Evolutionary conservation across 2,113 vertebrate genomes (phyloP).

Genomic region (Tautogolabrus adspersus): DNA sequence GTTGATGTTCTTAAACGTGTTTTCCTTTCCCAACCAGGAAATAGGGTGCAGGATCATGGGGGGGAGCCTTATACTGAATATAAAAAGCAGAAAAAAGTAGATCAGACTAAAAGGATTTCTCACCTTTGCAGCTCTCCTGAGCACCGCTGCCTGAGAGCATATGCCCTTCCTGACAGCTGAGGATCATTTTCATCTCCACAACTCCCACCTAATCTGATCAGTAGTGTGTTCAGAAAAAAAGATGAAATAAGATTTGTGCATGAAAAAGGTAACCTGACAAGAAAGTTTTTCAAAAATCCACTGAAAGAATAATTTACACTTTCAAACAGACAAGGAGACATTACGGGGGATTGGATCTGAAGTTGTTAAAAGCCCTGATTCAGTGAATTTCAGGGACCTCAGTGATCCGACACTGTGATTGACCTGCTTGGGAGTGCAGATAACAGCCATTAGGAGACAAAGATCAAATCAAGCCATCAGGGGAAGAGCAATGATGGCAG

Average conservation of each 20-base stretch:
- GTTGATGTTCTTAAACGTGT: slow-evolving; percentile 43
- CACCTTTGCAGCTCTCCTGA: slow-evolving; percentile 18
- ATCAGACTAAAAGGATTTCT: slow-evolving; percentile 29
- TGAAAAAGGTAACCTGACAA: slow-evolving; percentile 3
- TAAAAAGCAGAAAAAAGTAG: slow-evolving; percentile 21
- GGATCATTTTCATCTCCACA: slow-evolving; percentile 35
- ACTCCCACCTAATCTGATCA: slow-evolving; percentile 51
- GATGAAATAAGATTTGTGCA: slow-evolving; percentile 38
- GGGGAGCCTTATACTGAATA: slow-evolving; percentile 26
- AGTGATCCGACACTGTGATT: slow-evolving; percentile 23
- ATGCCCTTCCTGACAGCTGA: slow-evolving; percentile 5
- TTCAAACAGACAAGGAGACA: slow-evolving; percentile 38
- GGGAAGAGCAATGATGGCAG: not conserved
- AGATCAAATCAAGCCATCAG: slow-evolving; percentile 51
- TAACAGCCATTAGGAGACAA: slow-evolving; percentile 47
- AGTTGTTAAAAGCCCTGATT: slow-evolving; percentile 46
- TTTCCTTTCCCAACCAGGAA: slow-evolving; percentile 54
- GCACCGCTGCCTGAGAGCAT: slow-evolving; percentile 23
- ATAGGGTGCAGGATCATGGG: slow-evolving; percentile 37
- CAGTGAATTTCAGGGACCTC: slow-evolving; percentile 10
- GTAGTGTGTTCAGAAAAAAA: slow-evolving; percentile 19
- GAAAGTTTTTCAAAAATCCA: slow-evolving; percentile 24
- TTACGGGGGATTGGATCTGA: slow-evolving; percentile 27
- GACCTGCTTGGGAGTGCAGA: slow-evolving; percentile 15
- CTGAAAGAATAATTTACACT: slow-evolving; percentile 39